phyloP scores from a whole-genome alignment of 2,888 invertebrate species.

The Heliconius aoede region DNA sequence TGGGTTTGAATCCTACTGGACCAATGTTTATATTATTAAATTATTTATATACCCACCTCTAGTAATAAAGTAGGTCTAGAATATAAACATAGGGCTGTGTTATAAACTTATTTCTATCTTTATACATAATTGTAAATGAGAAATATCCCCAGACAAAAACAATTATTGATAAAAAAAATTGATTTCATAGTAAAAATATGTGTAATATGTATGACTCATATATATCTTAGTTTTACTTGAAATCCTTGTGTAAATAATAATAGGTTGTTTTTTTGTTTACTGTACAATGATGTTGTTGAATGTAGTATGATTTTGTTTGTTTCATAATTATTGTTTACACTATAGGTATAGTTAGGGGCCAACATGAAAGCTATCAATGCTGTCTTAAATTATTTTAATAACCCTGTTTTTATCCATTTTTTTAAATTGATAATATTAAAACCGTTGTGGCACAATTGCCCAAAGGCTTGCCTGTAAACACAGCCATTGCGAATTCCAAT shows the following conservation, averaged over 20 bases:
- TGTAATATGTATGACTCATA: conserved; percentile 10
- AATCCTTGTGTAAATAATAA: background rate
- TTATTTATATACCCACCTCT: background rate
- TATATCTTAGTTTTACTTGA: background rate
- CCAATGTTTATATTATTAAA: background rate
- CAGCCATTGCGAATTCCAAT: background rate
- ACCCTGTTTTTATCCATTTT: background rate
- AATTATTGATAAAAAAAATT: background rate
- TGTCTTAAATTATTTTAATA: no score
- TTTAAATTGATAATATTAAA: background rate
- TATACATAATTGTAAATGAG: background rate
- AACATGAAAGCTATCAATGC: no score
- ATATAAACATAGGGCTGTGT: background rate
- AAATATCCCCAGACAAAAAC: background rate
- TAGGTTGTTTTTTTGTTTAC: background rate
- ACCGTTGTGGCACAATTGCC: background rate
- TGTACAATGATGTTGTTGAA: background rate
- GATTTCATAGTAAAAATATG: conserved; percentile 12
- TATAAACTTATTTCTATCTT: background rate
- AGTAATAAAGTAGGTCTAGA: background rate
- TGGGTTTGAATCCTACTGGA: no score
- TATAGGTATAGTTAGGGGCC: no score
- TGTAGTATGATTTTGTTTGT: background rate
- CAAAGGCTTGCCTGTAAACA: background rate
- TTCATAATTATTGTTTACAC: background rate